A percentile compares a stretch with the other conserved stretches of the same genome.
Conservation (phyloP, 2,797 vertebrate genomes). For the Phrynocephalus guinanensis region DNA sequence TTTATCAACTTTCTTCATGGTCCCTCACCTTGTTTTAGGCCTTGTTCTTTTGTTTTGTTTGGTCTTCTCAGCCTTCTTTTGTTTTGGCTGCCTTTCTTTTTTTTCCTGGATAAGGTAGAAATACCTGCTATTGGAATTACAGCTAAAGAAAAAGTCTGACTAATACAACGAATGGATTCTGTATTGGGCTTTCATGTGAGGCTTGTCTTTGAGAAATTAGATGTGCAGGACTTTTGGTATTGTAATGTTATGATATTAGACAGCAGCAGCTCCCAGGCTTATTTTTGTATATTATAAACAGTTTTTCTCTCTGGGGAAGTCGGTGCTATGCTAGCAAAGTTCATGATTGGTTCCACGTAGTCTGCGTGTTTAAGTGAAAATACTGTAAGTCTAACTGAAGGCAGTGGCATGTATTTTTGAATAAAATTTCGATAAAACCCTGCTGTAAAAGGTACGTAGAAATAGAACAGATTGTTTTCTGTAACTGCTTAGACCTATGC, state of each 20-base stretch:
- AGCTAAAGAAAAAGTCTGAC: not conserved
- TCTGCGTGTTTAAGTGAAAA: not conserved
- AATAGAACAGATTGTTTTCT: not conserved
- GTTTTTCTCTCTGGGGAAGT: conserved; percentile 4
- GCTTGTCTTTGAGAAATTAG: not conserved
- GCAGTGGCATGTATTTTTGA: not conserved
- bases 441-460: not conserved
- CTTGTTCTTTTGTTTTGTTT: not conserved
- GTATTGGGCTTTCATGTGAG: not conserved
- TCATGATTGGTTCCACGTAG: rapidly evolving
- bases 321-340: conserved; percentile 41
- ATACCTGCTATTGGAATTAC: not conserved
- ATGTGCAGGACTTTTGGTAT: conserved; percentile 46
- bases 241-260: conserved; percentile 56
- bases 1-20: not conserved
- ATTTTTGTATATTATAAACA: conserved; percentile 57
- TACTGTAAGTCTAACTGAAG: not conserved
- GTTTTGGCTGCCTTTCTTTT: not conserved
- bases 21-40: not conserved
- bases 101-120: not conserved
- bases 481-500: not conserved
- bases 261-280: conserved; percentile 52
- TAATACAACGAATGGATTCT: not conserved
- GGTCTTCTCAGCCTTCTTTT: not conserved
- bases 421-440: not conserved